These are phyloP conservation scores for Sebastes schlegelii DNA, from an alignment of 2,113 vertebrate species.

Conservation along the genomic window DNA sequence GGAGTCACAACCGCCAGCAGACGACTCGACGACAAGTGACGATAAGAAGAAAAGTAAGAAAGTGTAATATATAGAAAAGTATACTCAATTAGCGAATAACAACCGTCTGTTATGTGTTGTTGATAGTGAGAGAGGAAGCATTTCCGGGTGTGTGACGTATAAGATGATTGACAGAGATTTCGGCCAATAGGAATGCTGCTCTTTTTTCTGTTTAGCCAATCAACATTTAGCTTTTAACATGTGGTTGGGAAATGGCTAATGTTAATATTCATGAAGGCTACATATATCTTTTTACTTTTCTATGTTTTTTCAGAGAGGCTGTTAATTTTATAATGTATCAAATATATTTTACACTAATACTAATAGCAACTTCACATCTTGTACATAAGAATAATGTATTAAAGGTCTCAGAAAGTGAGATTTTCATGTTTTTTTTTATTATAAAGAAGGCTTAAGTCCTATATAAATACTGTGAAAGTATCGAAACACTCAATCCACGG, in stretches of 20 bases:
- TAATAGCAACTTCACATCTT: not conserved
- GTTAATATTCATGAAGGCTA: not conserved
- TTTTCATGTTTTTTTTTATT: too few relatives aligned
- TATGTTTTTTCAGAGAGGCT: not conserved
- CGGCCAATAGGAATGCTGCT: conserved; percentile 48
- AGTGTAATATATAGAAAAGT: not conserved
- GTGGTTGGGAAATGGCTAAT: not conserved
- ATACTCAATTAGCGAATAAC: not conserved
- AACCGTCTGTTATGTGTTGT: not conserved
- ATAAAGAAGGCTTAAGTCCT: too few relatives aligned
- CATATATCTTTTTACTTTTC: not conserved
- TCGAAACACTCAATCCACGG: too few relatives aligned
- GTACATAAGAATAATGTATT: not conserved
- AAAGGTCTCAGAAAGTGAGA: not conserved
- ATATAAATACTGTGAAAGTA: too few relatives aligned
- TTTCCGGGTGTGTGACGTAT: conserved; percentile 48
- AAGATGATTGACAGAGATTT: not conserved
- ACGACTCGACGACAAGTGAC: conserved; percentile 70
- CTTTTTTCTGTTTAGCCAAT: conserved; percentile 55
- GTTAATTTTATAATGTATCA: not conserved
- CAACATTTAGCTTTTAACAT: not conserved
- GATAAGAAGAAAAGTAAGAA: conserved; percentile 87
- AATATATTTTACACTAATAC: not conserved
- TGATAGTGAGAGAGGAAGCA: conserved; percentile 1
- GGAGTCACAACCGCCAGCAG: conserved; percentile 71